Percentiles rank a stretch among this genome's conserved stretches.
Evolutionary conservation across 2,113 vertebrate genomes (phyloP).

Genomic region (Epinephelus cyanopodus): DNA sequence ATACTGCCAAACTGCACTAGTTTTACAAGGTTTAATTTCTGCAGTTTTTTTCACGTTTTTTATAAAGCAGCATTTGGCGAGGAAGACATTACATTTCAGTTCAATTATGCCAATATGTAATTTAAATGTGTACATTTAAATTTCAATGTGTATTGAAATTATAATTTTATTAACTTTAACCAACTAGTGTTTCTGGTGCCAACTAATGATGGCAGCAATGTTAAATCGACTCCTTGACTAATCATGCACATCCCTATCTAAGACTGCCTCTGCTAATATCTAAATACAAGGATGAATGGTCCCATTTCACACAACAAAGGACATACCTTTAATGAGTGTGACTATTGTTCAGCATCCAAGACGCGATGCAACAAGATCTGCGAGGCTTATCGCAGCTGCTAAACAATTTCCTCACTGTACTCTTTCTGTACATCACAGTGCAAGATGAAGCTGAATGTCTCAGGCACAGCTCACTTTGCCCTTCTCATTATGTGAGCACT

Average conservation of each 20-base stretch:
- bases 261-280: background rate
- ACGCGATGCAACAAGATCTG: background rate
- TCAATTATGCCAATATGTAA: no score
- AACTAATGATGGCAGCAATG: no score
- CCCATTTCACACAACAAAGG: background rate
- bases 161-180: no score
- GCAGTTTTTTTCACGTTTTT: no score
- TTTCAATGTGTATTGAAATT: no score
- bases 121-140: no score
- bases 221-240: no score
- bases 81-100: no score
- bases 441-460: background rate
- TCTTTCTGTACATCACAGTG: background rate
- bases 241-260: background rate
- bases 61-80: no score
- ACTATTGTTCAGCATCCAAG: background rate
- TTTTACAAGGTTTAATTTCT: no score
- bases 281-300: background rate
- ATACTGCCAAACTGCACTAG: no score
- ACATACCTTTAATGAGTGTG: background rate
- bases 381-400: background rate
- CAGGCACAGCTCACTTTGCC: background rate
- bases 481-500: background rate
- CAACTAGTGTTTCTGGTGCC: no score
- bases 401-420: background rate